Evolutionary conservation across 2,113 vertebrate genomes (phyloP).

Genomic region (Ranitomeya imitator): DNA sequence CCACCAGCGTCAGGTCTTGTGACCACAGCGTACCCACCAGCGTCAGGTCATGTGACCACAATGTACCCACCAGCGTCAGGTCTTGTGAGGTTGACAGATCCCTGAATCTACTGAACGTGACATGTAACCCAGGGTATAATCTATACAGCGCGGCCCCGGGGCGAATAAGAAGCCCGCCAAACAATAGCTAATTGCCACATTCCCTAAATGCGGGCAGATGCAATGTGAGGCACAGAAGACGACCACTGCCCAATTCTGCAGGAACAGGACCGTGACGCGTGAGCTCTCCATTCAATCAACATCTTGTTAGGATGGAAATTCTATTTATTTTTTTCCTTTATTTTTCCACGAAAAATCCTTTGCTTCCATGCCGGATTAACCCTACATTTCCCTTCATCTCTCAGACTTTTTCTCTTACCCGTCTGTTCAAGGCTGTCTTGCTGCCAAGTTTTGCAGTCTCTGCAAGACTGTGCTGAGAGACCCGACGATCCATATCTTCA

Average conservation of each 20-base stretch:
- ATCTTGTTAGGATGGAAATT: background rate
- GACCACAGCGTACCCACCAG: background rate
- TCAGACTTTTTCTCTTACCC: conserved; percentile 75
- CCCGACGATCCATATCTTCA: conserved; percentile 87
- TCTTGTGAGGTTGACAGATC: background rate
- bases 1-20: background rate
- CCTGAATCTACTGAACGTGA: background rate
- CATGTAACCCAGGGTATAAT: background rate
- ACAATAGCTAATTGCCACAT: background rate
- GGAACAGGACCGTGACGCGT: background rate
- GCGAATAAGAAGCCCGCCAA: background rate
- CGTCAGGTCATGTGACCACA: background rate
- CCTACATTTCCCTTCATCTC: background rate
- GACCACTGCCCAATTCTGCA: background rate
- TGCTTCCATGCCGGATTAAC: background rate
- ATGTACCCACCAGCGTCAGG: background rate
- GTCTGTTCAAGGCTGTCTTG: conserved; percentile 88
- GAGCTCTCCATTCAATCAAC: background rate
- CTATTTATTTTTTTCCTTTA: background rate
- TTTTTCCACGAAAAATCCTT: background rate
- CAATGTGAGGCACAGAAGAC: background rate
- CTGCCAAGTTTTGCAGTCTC: conserved; percentile 91
- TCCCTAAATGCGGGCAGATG: background rate
- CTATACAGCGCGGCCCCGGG: background rate
- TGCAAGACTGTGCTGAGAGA: conserved; percentile 86